Percentiles rank a stretch among this genome's conserved stretches.
Conservation (phyloP, 1,140 invertebrate genomes). For the Coptotermes formosanus region DNA sequence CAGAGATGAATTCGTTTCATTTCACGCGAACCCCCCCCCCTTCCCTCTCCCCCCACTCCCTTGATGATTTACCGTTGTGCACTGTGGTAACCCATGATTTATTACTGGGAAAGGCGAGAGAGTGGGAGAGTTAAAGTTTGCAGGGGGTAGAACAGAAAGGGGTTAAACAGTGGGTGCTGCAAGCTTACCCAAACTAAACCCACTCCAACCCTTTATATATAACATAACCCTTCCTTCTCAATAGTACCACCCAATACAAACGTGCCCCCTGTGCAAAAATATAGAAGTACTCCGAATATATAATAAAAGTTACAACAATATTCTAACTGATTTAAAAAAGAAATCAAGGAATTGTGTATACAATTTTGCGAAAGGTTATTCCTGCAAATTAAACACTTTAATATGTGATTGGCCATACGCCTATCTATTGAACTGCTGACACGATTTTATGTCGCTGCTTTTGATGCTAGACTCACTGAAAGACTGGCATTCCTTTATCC, state of each 20-base stretch:
- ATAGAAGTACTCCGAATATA: background rate
- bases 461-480: background rate
- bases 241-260: background rate
- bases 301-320: background rate
- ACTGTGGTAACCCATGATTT: slow-evolving; percentile 34
- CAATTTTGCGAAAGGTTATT: background rate
- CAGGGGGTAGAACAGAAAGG: slow-evolving; percentile 14
- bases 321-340: background rate
- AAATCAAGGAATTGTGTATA: background rate
- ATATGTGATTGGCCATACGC: background rate
- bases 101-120: slow-evolving; percentile 27
- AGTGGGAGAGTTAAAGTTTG: background rate
- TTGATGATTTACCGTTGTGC: slow-evolving; percentile 32
- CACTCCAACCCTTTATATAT: slow-evolving; percentile 6
- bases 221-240: background rate
- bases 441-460: background rate
- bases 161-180: slow-evolving; percentile 21
- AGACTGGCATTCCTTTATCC: no score
- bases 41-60: background rate
- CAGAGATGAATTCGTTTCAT: slow-evolving; percentile 34
- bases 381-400: background rate
- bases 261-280: background rate
- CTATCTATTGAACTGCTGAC: background rate
- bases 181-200: slow-evolving; percentile 3
- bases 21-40: slow-evolving; percentile 27